These are phyloP conservation scores for Gambusia yucatana DNA, from an alignment of 2,797 vertebrate species.

Conservation along the genomic window DNA sequence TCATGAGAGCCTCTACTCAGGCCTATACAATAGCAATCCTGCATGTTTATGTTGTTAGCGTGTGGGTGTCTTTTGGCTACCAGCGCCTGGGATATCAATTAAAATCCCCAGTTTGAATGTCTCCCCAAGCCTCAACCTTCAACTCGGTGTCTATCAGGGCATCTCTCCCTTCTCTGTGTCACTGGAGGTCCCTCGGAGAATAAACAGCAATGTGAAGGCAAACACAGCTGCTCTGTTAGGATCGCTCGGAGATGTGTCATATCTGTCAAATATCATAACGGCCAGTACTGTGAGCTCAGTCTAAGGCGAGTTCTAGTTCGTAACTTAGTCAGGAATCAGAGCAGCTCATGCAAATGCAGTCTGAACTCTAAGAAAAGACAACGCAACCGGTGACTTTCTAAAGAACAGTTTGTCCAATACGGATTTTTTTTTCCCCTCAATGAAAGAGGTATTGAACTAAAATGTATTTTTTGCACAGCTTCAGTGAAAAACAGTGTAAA, in stretches of 20 bases:
- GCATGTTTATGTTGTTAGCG: conserved; percentile 93
- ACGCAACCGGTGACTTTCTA: conserved; percentile 47
- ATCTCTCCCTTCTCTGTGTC: conserved; percentile 83
- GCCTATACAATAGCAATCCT: conserved; percentile 93
- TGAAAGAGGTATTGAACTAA: neutral
- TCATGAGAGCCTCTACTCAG: conserved; percentile 87
- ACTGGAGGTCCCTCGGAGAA: conserved; percentile 87
- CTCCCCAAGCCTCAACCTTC: conserved; percentile 68
- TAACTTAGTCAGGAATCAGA: conserved; percentile 74
- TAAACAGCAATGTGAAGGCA: conserved; percentile 94
- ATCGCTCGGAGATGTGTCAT: conserved; percentile 90
- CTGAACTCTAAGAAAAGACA: conserved; percentile 49
- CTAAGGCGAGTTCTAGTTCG: conserved; percentile 66
- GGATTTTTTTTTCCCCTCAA: neutral
- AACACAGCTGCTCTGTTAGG: conserved; percentile 91
- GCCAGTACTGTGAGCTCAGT: conserved; percentile 70
- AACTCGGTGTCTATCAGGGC: conserved; percentile 67
- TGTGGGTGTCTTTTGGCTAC: conserved; percentile 92
- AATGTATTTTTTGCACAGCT: neutral
- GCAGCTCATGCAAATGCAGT: conserved; percentile 56
- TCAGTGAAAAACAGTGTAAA: neutral
- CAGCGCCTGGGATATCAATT: conserved; percentile 98
- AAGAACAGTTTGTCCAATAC: neutral
- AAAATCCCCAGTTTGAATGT: conserved; percentile 82
- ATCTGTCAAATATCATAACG: conserved; percentile 84